Evolutionary conservation across 2,797 vertebrate genomes (phyloP).

Genomic region (Vultur gryphus): DNA sequence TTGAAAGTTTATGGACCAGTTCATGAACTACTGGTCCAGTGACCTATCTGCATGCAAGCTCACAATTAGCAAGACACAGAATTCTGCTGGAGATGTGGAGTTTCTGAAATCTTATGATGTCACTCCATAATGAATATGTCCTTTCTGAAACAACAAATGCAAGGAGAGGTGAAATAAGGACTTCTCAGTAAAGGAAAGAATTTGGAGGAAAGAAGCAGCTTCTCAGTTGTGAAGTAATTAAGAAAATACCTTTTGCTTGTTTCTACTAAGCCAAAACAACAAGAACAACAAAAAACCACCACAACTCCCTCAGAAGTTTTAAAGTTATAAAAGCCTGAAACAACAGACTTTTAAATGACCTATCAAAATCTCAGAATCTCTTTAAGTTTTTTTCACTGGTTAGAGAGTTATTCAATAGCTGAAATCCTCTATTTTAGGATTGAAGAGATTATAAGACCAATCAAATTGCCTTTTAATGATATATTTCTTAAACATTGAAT

Average conservation of each 20-base stretch:
- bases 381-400: neutral
- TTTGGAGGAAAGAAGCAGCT: neutral
- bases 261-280: neutral
- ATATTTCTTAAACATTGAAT: slow-evolving; percentile 56
- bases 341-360: neutral
- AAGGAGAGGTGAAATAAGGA: neutral
- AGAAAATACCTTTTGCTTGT: neutral
- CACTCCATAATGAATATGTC: neutral
- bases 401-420: slow-evolving; percentile 7
- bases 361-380: slow-evolving; percentile 4
- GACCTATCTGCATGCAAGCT: neutral
- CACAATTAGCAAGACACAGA: neutral
- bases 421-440: slow-evolving; percentile 45
- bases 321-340: neutral
- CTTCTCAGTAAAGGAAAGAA: neutral
- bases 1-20: neutral
- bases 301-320: neutral
- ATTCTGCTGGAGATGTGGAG: neutral
- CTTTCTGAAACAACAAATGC: neutral
- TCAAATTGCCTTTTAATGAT: slow-evolving; percentile 64
- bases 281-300: neutral
- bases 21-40: neutral
- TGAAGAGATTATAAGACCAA: slow-evolving; percentile 44
- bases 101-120: neutral
- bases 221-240: neutral